These are phyloP conservation scores for Hydrozoanthus tunicans DNA, from an alignment of 64 coral and sea anemone species.

Conservation along the genomic window DNA sequence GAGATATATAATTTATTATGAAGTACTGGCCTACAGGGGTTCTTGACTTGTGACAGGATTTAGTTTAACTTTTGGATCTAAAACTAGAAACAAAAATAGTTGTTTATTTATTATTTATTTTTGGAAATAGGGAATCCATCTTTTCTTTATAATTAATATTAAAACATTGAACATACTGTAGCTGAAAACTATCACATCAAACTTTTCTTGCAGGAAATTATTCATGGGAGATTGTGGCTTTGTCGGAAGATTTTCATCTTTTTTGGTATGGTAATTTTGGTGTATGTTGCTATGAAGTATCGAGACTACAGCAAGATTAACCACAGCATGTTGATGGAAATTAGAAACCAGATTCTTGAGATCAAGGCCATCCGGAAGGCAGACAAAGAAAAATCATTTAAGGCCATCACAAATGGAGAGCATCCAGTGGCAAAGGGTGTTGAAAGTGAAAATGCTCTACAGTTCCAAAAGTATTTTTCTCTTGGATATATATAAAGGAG, in stretches of 20 bases:
- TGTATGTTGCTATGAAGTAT: conserved; percentile 62
- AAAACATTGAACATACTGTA: too few species aligned
- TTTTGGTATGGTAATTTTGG: conserved; percentile 25
- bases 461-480: neutral
- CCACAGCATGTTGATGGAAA: conserved; percentile 70
- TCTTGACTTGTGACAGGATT: too few species aligned
- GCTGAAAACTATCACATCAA: neutral
- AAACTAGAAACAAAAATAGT: too few species aligned
- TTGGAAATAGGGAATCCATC: too few species aligned
- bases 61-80: too few species aligned
- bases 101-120: too few species aligned
- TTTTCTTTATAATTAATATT: too few species aligned
- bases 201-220: conserved; percentile 47
- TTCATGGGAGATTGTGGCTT: conserved; percentile 80
- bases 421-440: neutral
- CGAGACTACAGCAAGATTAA: conserved; percentile 92
- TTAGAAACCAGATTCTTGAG: conserved; percentile 75
- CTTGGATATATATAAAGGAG: neutral
- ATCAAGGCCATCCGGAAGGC: conserved; percentile 62
- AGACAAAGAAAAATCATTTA: conserved; percentile 41
- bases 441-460: neutral
- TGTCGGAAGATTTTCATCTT: conserved; percentile 80
- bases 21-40: too few species aligned
- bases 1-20: too few species aligned
- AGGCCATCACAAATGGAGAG: conserved; percentile 72